Evolutionary conservation across 2,113 vertebrate species (phyloP).

Genomic region (Brachirus orientalis): DNA sequence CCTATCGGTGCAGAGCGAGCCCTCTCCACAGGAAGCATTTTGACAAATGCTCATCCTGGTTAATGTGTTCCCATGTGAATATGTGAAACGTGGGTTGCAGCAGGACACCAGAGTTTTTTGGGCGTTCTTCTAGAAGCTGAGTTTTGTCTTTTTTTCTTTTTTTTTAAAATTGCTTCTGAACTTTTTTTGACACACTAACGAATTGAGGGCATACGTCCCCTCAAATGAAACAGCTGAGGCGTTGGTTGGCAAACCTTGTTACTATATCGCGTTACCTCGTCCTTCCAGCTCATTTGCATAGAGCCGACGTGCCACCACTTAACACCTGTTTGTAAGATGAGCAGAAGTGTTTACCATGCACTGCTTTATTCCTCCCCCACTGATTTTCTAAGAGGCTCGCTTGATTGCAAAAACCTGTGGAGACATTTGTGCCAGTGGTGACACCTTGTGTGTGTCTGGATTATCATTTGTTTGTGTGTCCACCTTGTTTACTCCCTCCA

Average conservation of each 20-base stretch:
- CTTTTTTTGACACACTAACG: not conserved
- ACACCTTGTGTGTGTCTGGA: too few species aligned
- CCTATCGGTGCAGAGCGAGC: slow-evolving; percentile 30
- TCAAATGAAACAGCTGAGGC: not conserved
- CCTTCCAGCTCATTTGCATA: slow-evolving; percentile 37
- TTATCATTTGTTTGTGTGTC: slow-evolving; percentile 1
- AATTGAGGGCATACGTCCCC: too few species aligned
- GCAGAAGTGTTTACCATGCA: slow-evolving; percentile 28
- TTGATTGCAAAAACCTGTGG: slow-evolving; percentile 42
- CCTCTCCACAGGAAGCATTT: slow-evolving; percentile 33
- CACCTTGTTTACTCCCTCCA: not conserved
- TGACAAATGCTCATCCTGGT: slow-evolving; percentile 23
- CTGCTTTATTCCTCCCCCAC: not conserved
- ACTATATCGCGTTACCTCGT: not conserved
- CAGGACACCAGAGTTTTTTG: not conserved
- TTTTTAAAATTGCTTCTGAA: not conserved
- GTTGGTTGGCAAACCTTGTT: not conserved
- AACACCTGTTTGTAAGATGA: slow-evolving; percentile 55
- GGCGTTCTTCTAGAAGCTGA: not conserved
- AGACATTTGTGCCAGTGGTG: slow-evolving; percentile 15
- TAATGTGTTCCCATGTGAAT: slow-evolving; percentile 33
- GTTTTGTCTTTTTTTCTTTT: not conserved
- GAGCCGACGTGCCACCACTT: slow-evolving; percentile 43
- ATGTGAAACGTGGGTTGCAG: slow-evolving; percentile 15
- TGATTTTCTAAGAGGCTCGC: slow-evolving; percentile 45